These are phyloP conservation scores for Simalia tracyae DNA, from an alignment of 2,797 vertebrate species.

Conservation along the genomic window DNA sequence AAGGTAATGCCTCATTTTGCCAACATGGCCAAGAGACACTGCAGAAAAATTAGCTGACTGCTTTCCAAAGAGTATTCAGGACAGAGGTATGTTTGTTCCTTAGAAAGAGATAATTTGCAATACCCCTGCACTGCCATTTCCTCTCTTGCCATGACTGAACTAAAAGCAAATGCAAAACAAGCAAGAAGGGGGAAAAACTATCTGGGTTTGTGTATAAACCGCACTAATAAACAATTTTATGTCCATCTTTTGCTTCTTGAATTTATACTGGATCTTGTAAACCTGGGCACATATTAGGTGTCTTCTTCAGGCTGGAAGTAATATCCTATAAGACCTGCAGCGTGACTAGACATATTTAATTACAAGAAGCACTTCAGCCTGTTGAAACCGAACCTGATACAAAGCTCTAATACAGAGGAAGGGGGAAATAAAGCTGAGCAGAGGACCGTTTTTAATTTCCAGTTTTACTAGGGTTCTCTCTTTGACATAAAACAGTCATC, in stretches of 20 bases:
- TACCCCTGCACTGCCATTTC: not conserved
- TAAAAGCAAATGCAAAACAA: not conserved
- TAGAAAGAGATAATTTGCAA: not conserved
- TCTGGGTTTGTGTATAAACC: not conserved
- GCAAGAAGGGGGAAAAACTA: too few relatives aligned
- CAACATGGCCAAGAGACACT: not conserved
- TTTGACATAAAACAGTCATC: not conserved
- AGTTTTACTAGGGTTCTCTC: not conserved
- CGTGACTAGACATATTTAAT: constrained; percentile 35
- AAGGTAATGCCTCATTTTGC: not conserved
- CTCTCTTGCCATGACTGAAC: not conserved
- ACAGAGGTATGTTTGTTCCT: not conserved
- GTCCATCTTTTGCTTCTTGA: constrained; percentile 14
- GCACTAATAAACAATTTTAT: not conserved
- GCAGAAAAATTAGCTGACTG: not conserved
- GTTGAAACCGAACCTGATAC: constrained; percentile 6
- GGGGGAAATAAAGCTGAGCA: not conserved
- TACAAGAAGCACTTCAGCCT: constrained; percentile 17
- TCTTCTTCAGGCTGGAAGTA: constrained; percentile 30
- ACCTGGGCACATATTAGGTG: constrained; percentile 14
- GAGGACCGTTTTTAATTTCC: not conserved
- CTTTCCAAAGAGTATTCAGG: not conserved
- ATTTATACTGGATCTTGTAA: constrained; percentile 42
- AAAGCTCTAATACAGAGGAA: not conserved
- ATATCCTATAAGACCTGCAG: constrained; percentile 21